Conservation (phyloP, 53 echinoderm and acorn worm genomes). For the Echinometra lucunter region DNA sequence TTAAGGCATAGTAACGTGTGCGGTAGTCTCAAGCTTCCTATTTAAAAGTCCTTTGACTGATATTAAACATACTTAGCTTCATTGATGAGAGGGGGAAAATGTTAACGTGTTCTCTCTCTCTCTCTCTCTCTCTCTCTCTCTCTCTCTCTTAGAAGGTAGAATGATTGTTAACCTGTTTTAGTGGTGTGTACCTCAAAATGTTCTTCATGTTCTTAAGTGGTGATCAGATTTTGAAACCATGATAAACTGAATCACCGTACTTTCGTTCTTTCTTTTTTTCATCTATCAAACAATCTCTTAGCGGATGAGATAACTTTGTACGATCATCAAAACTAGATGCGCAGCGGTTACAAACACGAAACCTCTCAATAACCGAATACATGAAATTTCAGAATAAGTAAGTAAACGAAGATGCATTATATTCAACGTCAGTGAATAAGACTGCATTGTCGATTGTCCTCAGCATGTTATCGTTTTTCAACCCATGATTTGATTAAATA, state of each 20-base stretch:
- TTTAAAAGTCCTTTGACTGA: no score
- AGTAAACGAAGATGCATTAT: background rate
- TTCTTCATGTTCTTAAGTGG: background rate
- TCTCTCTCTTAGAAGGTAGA: no score
- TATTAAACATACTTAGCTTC: no score
- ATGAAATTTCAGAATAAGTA: background rate
- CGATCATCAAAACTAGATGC: background rate
- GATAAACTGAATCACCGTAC: background rate
- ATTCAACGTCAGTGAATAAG: background rate
- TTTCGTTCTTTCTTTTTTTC: background rate
- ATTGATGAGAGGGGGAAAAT: no score
- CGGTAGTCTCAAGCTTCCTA: no score
- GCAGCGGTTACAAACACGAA: background rate
- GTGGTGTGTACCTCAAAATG: background rate
- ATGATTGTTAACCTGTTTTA: no score
- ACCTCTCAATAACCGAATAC: background rate
- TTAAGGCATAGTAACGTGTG: no score
- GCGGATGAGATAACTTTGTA: background rate
- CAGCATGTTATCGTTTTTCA: background rate
- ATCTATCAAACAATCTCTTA: background rate
- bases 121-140: no score
- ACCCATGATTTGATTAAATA: constrained; percentile 8
- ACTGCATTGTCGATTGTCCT: background rate
- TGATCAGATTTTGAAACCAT: background rate
- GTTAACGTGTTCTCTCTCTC: no score